phyloP scores from a whole-genome alignment of 1,140 invertebrate species.

The Oncopodura yosiiana region DNA sequence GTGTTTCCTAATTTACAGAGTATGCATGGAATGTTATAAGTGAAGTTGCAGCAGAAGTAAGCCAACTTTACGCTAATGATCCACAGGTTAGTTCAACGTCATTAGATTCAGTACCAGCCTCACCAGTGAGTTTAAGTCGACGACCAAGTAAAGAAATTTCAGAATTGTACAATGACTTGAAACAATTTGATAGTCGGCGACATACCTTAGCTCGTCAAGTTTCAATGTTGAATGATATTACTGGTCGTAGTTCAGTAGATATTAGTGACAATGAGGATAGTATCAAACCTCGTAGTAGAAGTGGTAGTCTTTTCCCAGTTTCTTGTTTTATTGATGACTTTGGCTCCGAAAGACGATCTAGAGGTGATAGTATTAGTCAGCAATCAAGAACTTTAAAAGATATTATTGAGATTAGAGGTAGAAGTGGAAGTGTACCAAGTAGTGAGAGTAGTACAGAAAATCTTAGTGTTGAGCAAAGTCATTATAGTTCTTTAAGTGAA shows the following conservation, averaged over 20 bases:
- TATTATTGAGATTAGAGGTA: constrained; percentile 7
- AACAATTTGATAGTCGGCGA: constrained; percentile 7
- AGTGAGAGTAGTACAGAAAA: neutral
- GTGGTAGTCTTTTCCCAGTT: constrained; percentile 30
- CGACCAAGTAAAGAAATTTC: constrained; percentile 13
- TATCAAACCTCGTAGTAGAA: constrained; percentile 21
- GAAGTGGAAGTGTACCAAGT: constrained; percentile 25
- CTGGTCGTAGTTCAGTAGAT: constrained; percentile 17
- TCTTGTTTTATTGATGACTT: constrained; percentile 31
- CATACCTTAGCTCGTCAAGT: constrained; percentile 26
- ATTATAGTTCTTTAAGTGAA: too few relatives aligned
- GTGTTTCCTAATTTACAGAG: constrained; percentile 46
- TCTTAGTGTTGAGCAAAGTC: too few relatives aligned
- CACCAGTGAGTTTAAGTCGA: neutral
- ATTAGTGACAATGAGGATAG: constrained; percentile 17
- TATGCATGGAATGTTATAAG: constrained; percentile 83
- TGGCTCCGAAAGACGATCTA: neutral
- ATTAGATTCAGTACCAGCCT: neutral
- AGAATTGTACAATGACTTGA: constrained; percentile 22
- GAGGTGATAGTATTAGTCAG: neutral
- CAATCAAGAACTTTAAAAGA: neutral
- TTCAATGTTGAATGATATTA: constrained; percentile 24
- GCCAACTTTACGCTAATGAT: constrained; percentile 48
- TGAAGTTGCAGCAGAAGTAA: constrained; percentile 68
- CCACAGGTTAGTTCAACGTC: constrained; percentile 15